Base-by-base conservation (phyloP, 2,113 vertebrate genomes). In the Montifringilla adamsi region DNA sequence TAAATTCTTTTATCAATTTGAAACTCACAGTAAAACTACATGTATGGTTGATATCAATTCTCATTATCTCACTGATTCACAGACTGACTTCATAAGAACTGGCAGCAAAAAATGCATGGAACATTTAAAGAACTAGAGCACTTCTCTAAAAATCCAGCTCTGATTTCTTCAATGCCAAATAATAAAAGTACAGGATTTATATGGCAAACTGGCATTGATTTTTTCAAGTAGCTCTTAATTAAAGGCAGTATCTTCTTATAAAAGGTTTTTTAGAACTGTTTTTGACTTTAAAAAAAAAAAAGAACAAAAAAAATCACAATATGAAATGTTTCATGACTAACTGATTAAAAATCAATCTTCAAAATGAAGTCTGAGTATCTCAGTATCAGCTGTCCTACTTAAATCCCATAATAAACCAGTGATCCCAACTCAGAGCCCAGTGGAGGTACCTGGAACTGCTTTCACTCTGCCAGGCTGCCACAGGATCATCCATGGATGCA, bases 391-490 rank as follows among this genome's bases (percentile, higher is more conserved):
- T 30, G 41, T 17, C 39, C 28, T 5, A 23, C 14, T 46, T 52
- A 17, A 89, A 89, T 14, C 16, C 63, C 16, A 39, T 28, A 62
- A 84, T 60, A 33, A 80, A 84, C 26, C 73, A 56, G 77, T 15
- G n/a, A 15, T 33, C 94, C 20, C 33, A 88, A 64, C 81, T 41
- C 35, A 89, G 13, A 52, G 28, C 74, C 47, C 84, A 58, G 70
- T 7, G 62, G 88, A 84, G 77, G 50, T 97, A 99, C 99, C 99
- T 99, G 95, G 99, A 99, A 85, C 98, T 99, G 97, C 98, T 99
- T 97, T 99, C 99, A 62, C 98, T 99, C 92, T 99, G 99, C 99
- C 99, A 99, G 21, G 97, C 98, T 85, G 98, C 87, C 87, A 99
- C 98, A 30, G 97, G 98, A 56, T 99, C 98, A 46, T 98, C 99